phyloP scores from a whole-genome alignment of 2,113 vertebrate species.

The Athene cunicularia region DNA sequence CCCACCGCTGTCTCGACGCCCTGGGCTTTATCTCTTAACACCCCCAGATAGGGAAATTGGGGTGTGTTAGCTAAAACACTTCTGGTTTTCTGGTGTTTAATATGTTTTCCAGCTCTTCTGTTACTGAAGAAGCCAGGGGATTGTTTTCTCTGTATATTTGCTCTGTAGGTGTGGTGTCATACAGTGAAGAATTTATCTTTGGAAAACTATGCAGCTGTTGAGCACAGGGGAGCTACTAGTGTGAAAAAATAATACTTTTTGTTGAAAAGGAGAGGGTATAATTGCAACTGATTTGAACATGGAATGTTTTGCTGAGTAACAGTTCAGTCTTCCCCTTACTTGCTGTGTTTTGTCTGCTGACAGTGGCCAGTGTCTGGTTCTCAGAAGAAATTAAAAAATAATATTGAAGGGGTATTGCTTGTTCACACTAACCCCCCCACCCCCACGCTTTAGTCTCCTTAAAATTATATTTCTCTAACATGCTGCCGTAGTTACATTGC shows the following conservation, averaged over 20 bases:
- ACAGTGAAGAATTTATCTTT: background rate
- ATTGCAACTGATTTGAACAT: fast-evolving
- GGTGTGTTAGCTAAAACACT: fast-evolving
- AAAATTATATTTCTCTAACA: background rate
- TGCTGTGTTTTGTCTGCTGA: background rate
- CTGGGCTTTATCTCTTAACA: background rate
- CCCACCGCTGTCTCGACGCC: fast-evolving
- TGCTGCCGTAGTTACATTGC: background rate
- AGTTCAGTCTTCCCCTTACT: background rate
- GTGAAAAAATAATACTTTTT: background rate
- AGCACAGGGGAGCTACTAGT: background rate
- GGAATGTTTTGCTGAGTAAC: background rate
- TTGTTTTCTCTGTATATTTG: no score
- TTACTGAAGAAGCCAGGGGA: fast-evolving
- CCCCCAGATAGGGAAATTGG: fast-evolving
- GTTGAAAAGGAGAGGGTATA: background rate
- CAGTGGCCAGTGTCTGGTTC: background rate
- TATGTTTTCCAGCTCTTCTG: background rate
- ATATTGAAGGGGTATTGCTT: background rate
- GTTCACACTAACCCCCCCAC: fast-evolving
- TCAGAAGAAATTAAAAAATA: background rate
- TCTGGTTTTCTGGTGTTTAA: fast-evolving
- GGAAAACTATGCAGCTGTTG: background rate
- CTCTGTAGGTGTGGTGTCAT: background rate
- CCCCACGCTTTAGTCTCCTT: background rate